Conservation (phyloP, 2,888 invertebrate genomes). For the Rhodophaea formosa region DNA sequence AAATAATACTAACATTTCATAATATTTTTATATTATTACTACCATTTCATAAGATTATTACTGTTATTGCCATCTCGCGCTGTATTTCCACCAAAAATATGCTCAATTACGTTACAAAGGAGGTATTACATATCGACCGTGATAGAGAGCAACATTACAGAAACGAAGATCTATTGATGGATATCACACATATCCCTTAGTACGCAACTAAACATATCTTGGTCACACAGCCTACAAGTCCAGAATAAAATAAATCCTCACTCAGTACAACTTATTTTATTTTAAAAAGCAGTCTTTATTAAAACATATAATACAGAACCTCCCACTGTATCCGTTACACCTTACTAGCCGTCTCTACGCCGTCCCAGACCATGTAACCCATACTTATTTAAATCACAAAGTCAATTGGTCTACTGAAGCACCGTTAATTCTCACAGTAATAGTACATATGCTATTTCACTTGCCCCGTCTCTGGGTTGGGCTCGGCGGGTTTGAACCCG, state of each 20-base stretch:
- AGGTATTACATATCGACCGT: too few species aligned
- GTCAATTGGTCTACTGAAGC: constrained; percentile 39
- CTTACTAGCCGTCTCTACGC: background rate
- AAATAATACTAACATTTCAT: background rate
- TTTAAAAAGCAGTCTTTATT: background rate
- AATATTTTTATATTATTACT: background rate
- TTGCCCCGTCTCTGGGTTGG: constrained; percentile 57
- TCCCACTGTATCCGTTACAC: background rate
- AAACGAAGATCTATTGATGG: too few species aligned
- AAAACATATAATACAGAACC: background rate
- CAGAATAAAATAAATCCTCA: background rate
- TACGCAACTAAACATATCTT: too few species aligned
- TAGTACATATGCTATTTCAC: constrained; percentile 66
- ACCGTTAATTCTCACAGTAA: constrained; percentile 41
- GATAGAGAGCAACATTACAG: too few species aligned
- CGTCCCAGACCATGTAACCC: constrained; percentile 15
- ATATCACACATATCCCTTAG: too few species aligned
- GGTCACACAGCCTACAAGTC: background rate
- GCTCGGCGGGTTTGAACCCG: constrained; percentile 54
- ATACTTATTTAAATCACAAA: constrained; percentile 34
- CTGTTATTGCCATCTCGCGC: background rate
- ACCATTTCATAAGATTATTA: background rate
- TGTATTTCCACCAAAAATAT: too few species aligned
- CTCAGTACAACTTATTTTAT: background rate
- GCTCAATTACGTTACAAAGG: too few species aligned